Evolutionary conservation across 2,888 invertebrate species (phyloP).

Genomic region (Microdon myrmicae): DNA sequence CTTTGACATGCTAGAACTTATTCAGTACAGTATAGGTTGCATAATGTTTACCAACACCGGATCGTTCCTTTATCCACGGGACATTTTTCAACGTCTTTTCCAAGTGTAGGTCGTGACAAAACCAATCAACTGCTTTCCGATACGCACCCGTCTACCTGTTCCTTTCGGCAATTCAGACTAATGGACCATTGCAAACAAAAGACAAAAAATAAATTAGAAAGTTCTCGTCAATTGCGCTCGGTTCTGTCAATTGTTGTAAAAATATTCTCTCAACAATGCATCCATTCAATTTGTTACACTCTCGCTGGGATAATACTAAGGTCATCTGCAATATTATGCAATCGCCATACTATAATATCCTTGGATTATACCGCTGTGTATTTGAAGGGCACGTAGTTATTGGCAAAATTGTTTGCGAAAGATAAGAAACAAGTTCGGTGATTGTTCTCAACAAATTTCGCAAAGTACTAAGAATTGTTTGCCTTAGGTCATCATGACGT

Average conservation of each 20-base stretch:
- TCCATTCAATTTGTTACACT: constrained; percentile 38
- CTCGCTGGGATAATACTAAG: constrained; percentile 25
- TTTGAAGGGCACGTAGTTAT: too few species aligned
- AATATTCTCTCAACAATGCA: constrained; percentile 3
- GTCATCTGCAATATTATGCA: too few species aligned
- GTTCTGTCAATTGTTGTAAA: constrained; percentile 17
- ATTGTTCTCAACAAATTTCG: too few species aligned
- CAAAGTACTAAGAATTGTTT: constrained; percentile 40
- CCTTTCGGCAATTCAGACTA: constrained; percentile 1
- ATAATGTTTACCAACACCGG: constrained; percentile 40
- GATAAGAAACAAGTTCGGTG: too few species aligned
- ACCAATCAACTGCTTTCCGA: constrained; percentile 13
- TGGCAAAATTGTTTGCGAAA: too few species aligned
- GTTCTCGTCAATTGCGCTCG: constrained; percentile 32
- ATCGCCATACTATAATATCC: too few species aligned
- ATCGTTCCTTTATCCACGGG: constrained; percentile 20
- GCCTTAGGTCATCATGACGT: constrained; percentile 34
- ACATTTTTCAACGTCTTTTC: constrained; percentile 31
- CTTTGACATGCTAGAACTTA: too few species aligned
- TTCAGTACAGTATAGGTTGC: too few species aligned
- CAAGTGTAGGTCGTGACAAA: constrained; percentile 41
- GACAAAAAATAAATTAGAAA: constrained; percentile 27
- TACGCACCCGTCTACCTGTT: constrained; percentile 22
- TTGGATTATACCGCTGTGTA: too few species aligned
- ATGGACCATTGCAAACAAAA: constrained; percentile 3